Base-by-base conservation (phyloP, 1,140 invertebrate species). In the Drosophila rhopaloa region DNA sequence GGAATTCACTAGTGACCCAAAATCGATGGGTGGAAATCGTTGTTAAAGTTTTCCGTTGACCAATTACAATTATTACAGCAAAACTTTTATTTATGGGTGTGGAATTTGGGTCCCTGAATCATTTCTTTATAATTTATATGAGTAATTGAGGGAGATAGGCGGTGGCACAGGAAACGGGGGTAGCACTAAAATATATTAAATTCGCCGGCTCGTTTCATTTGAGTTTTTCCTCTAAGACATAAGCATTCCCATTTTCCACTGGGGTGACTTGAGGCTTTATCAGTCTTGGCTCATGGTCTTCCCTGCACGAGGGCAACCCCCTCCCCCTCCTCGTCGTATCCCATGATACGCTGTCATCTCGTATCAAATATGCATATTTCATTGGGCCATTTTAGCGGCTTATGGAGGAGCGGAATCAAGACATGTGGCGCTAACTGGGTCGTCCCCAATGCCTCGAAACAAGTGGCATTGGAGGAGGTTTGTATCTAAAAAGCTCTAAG, bases 31-130 rank as follows among this genome's bases (percentile, higher is more conserved):
- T 40, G 67, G 56, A 76, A 83, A 76, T 51, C 54, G 47, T 78
- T 81, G 74, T 70, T 70, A 57, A 68, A 77, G 76, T 60, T 82
- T 66, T 35, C 41, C 55, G 35, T 54, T 63, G 32, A 73, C 79
- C 83, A 86, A 86, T 86, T 86, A 86, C 83, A 88, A 82, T 86
- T 86, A 86, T 86, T 88, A 89, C 63, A 79, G 72, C 76, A 86
- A 50, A 73, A 79, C 60, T 83, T 82, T 79, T 88, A 89, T 82
- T 84, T 89, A 89, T 84, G 75, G 59, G 59, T 38, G 40, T 27
- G 60, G 40, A 10, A 2, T 27, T 16, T 14, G 62, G 40, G 10
- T 24, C 48, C 32, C 82, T 82, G 77, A 90, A 75, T 84, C 84
- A 81, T 89, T 84, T 89, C 80, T 78, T 86, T 73, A 84, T 89